Evolutionary conservation across 2,113 vertebrate genomes (phyloP).

Genomic region (Larimichthys polyactis): DNA sequence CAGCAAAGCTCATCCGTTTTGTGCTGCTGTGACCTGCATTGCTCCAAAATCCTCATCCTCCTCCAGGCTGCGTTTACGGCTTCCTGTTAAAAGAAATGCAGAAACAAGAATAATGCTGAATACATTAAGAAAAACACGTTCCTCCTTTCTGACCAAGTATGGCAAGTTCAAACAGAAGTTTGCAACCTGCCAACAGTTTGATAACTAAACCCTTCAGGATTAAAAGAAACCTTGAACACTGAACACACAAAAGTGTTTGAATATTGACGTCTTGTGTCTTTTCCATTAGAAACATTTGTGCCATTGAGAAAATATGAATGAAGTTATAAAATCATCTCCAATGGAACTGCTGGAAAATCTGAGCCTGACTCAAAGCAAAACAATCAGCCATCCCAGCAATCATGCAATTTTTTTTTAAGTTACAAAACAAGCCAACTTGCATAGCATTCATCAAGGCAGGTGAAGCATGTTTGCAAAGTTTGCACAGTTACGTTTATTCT

Average conservation of each 20-base stretch:
- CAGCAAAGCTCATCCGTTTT: constrained; percentile 88
- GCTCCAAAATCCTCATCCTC: constrained; percentile 95
- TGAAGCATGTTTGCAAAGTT: no score
- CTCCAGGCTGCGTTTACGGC: constrained; percentile 93
- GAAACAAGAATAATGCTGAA: not conserved
- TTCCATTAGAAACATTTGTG: not conserved
- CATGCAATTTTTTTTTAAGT: no score
- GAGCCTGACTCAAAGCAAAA: not conserved
- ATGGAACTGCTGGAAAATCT: not conserved
- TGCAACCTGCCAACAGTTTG: not conserved
- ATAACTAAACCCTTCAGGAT: not conserved
- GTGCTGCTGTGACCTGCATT: constrained; percentile 94
- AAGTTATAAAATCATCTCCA: not conserved
- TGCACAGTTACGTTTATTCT: no score
- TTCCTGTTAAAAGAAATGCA: constrained; percentile 83
- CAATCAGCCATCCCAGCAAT: not conserved
- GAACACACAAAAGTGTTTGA: not conserved
- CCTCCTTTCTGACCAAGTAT: not conserved
- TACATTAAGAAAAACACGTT: not conserved
- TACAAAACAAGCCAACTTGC: no score
- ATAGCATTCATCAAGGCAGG: no score
- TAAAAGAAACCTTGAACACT: not conserved
- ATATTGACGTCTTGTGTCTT: not conserved
- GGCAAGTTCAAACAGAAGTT: not conserved
- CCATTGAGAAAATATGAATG: not conserved